A percentile compares a stretch with the other conserved stretches of the same genome.
Conservation (phyloP, 1,140 invertebrate species). For the Cheumatopsyche charites region DNA sequence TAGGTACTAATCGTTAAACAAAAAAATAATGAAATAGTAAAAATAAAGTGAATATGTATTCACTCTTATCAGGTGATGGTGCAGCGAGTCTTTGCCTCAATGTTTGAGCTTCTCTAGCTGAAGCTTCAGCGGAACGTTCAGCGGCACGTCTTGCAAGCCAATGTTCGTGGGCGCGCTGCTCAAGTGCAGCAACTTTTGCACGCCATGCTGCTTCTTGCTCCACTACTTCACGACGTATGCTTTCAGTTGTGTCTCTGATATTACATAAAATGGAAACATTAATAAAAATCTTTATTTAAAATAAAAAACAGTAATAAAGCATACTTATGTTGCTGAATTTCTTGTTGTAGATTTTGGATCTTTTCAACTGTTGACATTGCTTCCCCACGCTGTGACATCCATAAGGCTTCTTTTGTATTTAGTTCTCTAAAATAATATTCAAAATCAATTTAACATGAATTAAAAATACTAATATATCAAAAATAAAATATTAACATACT, state of each 20-base stretch:
- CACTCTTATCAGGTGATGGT: constrained; percentile 53
- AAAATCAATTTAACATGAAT: neutral
- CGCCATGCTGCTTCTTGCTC: constrained; percentile 81
- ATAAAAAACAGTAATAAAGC: constrained; percentile 44
- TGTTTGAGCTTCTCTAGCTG: constrained; percentile 73
- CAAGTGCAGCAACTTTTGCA: constrained; percentile 72
- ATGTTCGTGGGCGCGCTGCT: constrained; percentile 78
- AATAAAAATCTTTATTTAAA: constrained; percentile 9
- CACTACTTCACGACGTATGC: constrained; percentile 76
- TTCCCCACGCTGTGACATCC: constrained; percentile 83
- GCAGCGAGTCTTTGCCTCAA: constrained; percentile 73
- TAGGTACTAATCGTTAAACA: neutral
- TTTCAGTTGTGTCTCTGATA: constrained; percentile 64
- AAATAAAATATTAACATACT: constrained; percentile 60
- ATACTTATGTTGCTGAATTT: constrained; percentile 82
- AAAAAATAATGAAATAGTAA: neutral
- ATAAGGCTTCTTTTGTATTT: constrained; percentile 79
- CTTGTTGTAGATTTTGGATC: constrained; percentile 76
- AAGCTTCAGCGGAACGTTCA: constrained; percentile 77
- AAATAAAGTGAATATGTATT: constrained; percentile 27
- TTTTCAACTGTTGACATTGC: constrained; percentile 78
- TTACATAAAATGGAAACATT: constrained; percentile 9
- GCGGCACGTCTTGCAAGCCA: constrained; percentile 78
- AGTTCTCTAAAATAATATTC: constrained; percentile 68
- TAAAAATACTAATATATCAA: neutral